Evolutionary conservation across 2,113 vertebrate genomes (phyloP), one percentile per base, ranked within the genome.

Genomic region (Cricetomys ansorgei): DNA sequence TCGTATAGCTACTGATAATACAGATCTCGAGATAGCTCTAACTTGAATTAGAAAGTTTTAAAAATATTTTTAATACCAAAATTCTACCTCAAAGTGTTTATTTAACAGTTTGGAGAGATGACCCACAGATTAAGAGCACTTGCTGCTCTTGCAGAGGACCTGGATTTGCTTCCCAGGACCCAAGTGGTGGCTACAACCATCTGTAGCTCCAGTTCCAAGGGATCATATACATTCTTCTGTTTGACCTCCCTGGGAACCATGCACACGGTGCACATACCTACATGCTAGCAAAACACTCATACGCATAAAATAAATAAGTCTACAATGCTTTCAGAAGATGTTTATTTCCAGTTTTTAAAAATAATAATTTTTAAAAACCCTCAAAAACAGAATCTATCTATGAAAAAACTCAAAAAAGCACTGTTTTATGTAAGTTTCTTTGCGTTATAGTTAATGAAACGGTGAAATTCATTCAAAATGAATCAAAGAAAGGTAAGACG

Each of bases 21-120:
- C 53, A 91, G 23, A 31, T 83, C 40, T 9, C 65, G 79, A 90
- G 72, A 62, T 5, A 72, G 37, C 10, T 94, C 53, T 67, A 80
- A 75, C 31, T 53, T 81, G 72, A 91, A 88, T 70, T 57, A 67
- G 76, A 85, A 55, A n/a, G n/a, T n/a, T n/a, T n/a, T 11, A 92
- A 75, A 88, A 90, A 62, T 64, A 43, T 93, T 64, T 94, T 77
- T 70, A 90, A 96, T 43, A 45, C 29, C 50, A 79, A 81, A 92
- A 31, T 25, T 10, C 45, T 27, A 80, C 29, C 48, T 73, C 16
- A 45, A 69, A n/a, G n/a, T n/a, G n/a, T n/a, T n/a, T n/a, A n/a
- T n/a, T n/a, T n/a, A n/a, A n/a, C n/a, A n/a, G n/a, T n/a, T n/a
- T n/a, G n/a, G n/a, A n/a, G n/a, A 89, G 11, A 27, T 76, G 43